These are phyloP conservation scores for Lasioglossum lativentre DNA, from an alignment of 2,888 invertebrate genomes.

Conservation along the genomic window DNA sequence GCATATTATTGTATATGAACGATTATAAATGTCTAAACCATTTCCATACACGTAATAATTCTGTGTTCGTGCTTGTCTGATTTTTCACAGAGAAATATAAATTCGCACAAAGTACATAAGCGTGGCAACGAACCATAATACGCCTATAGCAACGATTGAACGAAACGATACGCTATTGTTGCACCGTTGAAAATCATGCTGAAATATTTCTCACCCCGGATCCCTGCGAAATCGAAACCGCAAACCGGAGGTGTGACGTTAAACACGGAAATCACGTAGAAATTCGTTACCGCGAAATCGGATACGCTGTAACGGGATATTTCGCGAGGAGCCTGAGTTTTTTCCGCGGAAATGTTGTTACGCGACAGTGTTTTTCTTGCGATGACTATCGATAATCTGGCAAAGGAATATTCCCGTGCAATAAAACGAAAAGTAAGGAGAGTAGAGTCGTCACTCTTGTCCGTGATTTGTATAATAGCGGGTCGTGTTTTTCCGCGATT, in stretches of 20 bases:
- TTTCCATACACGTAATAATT: too few species aligned
- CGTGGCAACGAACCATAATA: neutral
- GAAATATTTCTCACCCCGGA: neutral
- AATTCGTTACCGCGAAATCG: slow-evolving; percentile 13
- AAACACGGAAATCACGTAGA: slow-evolving; percentile 8
- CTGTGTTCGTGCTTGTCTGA: neutral
- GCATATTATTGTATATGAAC: too few species aligned
- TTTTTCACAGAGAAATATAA: neutral
- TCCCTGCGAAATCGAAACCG: neutral
- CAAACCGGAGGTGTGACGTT: slow-evolving; percentile 13
- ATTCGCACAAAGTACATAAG: neutral
- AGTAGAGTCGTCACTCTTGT: slow-evolving; percentile 27
- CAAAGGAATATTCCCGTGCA: slow-evolving; percentile 4
- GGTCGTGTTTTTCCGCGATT: neutral
- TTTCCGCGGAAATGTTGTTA: slow-evolving; percentile 2
- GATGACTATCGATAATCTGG: slow-evolving; percentile 30
- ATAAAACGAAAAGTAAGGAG: neutral
- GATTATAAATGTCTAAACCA: too few species aligned
- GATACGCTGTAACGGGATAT: slow-evolving; percentile 26
- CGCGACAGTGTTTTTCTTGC: slow-evolving; percentile 4
- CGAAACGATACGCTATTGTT: neutral
- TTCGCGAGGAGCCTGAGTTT: neutral
- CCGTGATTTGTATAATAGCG: slow-evolving; percentile 35
- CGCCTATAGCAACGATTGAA: neutral
- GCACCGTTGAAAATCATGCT: neutral